Evolutionary conservation across 2,113 vertebrate species (phyloP), one percentile per base, ranked within the genome.

Genomic region (Siphamia tubifer): DNA sequence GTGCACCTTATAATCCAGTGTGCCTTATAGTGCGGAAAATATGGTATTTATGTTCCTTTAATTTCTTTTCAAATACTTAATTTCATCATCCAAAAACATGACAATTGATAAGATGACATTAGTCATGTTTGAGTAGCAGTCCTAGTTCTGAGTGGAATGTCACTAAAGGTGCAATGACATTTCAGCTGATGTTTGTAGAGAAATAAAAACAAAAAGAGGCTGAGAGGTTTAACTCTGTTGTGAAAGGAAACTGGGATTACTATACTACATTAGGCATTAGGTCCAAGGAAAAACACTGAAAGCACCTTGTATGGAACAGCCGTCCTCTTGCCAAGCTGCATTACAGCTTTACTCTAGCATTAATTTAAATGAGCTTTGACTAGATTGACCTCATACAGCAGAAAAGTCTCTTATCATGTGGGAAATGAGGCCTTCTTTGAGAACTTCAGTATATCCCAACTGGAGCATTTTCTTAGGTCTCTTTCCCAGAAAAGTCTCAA

Each of bases 401-500:
- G 43, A 62, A 57, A 67, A 56, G 32, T 28, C 60, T 70, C 55
- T 53, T 52, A 24, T 45, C 57, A 7, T 3, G 35, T 27, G 71
- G 45, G 63, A 85, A 78, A 68, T 63, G 0, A 68, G 49, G 32
- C 40, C 60, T 82, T 71, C 1, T 24, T 48, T 67, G 30, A 74
- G 45, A 69, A 42, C 12, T 75, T 78, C 30, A 62, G 43, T 42
- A 20, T n/a, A 30, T 39, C 62, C 38, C 15, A 17, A 65, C 57
- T 24, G 42, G 38, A 56, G 49, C 38, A 51, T 58, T 78, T 72
- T 60, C 52, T 61, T 68, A 39, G 3, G 35, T 67, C 77, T 53
- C 68, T 81, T 86, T 87, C 79, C 73, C 79, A 85, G 77, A 66
- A 73, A 67, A 47, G 47, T 77, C 64, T 75, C 63, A 80, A 81